Evolutionary conservation across 2,888 invertebrate species (phyloP), one percentile per base, ranked within the genome.

Genomic region (Labia minor): DNA sequence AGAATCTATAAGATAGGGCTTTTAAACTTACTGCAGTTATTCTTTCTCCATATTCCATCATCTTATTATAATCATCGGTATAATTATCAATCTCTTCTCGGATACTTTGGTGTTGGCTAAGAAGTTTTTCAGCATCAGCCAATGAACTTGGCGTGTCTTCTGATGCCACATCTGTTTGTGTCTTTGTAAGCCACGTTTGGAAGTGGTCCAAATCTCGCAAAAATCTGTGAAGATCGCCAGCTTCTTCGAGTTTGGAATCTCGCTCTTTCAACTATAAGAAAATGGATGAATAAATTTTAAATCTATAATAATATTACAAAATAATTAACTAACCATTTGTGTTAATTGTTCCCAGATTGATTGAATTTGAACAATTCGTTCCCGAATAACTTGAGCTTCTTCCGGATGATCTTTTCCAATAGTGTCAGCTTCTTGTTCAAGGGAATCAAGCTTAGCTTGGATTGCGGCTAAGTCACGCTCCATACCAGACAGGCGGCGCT

Each of bases 61-160:
- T 99, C 83, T 93, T 92, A 74, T 90, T 90, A 76, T 96, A 98
- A 78, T 99, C 98, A 75, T 96, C 95, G 66, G 90, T 95, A 80
- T 99, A 99, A 76, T 97, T 98, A 78, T 99, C 97, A 74, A 99
- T 99, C 81, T 99, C 99, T 77, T 99, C 98, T 76, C 94, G 90
- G 76, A 99, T 95, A 72, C 94, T 94, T 81, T 96, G 95, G 81
- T 99, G 99, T 78, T 99, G 96, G 64, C 92, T 93, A 63, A 99
- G 82, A 18, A 99, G 83, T 76, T 95, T 94, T 79, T 99, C 99
- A 11, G 99, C 99, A 77, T 99, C 99, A 6, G 95, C 88, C 74
- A 97, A 80, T 70, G 90, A 92, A 14, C 90, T 89, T 16, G 96
- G 96, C 37, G 91, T 94, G 75, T 97, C 97, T 79, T 97, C 95